Base-by-base conservation (phyloP, 2,113 vertebrate genomes). In the Ptychochromis oligacanthus region DNA sequence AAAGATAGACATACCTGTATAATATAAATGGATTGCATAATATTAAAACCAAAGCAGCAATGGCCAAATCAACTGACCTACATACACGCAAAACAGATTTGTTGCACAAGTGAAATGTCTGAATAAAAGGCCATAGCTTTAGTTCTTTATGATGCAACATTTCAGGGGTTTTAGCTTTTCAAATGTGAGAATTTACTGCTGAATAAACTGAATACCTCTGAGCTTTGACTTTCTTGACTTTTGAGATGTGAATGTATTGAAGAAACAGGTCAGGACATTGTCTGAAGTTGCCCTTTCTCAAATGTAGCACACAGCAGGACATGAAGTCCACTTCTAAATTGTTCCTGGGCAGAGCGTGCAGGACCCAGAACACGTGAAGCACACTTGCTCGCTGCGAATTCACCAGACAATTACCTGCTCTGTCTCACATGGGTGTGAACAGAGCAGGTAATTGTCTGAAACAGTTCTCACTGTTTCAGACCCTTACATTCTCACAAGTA, bases 261-360 rank as follows among this genome's bases (percentile, higher is more conserved):
- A 49, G 65, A 7, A 49, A 70, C 26, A 28, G 28, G 64, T 49
- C 24, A 70, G 15, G 64, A 49, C 64, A 0, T 28, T 46, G 5
- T 49, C 22, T 49, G 64, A 5, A 7, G 64, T 67, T 26, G 9
- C 14, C 5, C 64, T 67, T 70, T 0, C 24, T 70, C 40, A 70
- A 0, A 3, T 8, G 65, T 49, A 1, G 18, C 43, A 52, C 43
- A 31, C 65, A 70, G 0, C 65, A 70, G 0, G 10, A 70, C 1
- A 2, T 20, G 43, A 28, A 46, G 28, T 70, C 43, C 15, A 52
- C 24, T 49, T 28, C 24, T 49, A 10, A 49, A 9, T 9, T 49
- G 64, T 70, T 70, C 64, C 64, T 70, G 64, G 9, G 64, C 18
- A 49, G 64, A 49, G 64, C 4, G 57, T 17, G 57, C 22, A 49